These are phyloP conservation scores for Trachops cirrhosus DNA, from an alignment of 2,797 vertebrate species.

Conservation along the genomic window DNA sequence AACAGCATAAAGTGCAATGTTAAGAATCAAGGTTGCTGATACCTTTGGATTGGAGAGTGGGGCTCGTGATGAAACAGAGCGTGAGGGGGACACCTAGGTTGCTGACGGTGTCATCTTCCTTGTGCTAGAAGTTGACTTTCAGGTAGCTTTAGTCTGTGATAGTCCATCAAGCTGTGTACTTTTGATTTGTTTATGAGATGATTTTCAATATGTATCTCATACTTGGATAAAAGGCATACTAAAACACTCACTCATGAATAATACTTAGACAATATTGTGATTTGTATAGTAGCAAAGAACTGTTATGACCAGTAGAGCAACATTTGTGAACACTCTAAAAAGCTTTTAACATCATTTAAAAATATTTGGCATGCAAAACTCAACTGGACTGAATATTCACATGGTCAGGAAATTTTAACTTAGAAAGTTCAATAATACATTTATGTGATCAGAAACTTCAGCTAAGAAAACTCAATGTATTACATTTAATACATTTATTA, in stretches of 20 bases:
- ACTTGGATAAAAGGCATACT: background rate
- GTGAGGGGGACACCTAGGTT: background rate
- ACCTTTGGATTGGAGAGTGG: background rate
- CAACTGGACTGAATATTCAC: background rate
- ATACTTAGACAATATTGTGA: background rate
- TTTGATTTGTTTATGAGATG: background rate
- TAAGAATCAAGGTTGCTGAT: background rate
- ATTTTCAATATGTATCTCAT: background rate
- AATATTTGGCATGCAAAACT: background rate
- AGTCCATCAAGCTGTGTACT: background rate
- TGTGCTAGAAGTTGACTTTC: background rate
- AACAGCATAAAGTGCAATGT: background rate
- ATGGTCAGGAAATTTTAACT: background rate
- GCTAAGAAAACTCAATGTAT: background rate
- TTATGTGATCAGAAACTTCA: background rate
- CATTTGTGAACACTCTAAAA: background rate
- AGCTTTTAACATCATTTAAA: background rate
- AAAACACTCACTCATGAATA: background rate
- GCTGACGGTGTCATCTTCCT: background rate
- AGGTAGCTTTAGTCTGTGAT: background rate
- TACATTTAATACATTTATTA: background rate
- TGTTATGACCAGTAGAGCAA: background rate
- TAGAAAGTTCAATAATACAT: background rate
- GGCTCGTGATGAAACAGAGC: background rate
- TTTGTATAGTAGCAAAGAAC: background rate